Evolutionary conservation across 37 sponge, comb jelly and placozoan genomes (phyloP), one percentile per base, ranked within the genome.

Genomic region (Spongilla lacustris): DNA sequence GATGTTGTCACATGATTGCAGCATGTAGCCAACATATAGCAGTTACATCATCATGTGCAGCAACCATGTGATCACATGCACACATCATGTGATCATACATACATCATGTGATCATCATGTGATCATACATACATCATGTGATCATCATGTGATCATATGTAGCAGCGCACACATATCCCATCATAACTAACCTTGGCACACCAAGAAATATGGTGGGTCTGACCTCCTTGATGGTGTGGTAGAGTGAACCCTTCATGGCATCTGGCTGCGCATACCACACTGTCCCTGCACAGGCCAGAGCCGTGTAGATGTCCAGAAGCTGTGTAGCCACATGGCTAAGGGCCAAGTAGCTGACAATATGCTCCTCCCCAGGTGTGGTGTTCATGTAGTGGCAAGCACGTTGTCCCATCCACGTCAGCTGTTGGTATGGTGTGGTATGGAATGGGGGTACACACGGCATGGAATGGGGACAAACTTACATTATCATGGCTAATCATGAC

Each of bases 401-500:
- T 5, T 71, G 35, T 30, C 88, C 81, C 79, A 77, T 84, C 94
- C 94, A 94, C 0, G 91, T 94, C 14, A 94, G 38, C 94, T 94
- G 79, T 26, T 3, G 19, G 68, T 23, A 81, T 31, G n/a, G 37
- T 68, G 71, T 19, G 34, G 38, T 27, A 79, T 49, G 79, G 19
- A 24, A 79, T 25, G 26, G 32, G 9, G 66, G 33, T 17, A 58
- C 58, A 58, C 58, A 58, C 11, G 19, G 1, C 1, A 58, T 58
- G 19, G 19, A 6, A 17, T 58, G 58, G 74, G 29, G 27, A 75
- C 24, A 74, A 0, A 71, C 96, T 88, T 19, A 97, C 98, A 91
- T 97, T 97, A 73, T 97, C 98, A 87, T 97, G 98, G 71, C 96
- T 95, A 66, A 97, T 69, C 96, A 97, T 93, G 2, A 89, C 98